These are phyloP conservation scores for Macroglossus sobrinus DNA, from an alignment of 2,113 vertebrate species.

Conservation along the genomic window DNA sequence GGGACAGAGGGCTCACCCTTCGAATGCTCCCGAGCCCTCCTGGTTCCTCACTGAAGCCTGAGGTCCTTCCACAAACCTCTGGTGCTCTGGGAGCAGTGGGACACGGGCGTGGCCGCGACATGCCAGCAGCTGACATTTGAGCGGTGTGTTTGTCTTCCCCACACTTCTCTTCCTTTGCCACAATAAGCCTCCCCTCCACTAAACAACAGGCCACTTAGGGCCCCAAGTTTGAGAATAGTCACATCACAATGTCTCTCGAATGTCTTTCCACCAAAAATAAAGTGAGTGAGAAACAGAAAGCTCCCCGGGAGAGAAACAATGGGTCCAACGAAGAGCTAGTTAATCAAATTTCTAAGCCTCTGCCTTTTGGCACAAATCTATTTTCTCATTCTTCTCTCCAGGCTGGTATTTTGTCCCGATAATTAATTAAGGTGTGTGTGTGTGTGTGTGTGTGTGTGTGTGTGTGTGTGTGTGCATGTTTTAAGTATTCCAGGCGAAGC, in stretches of 20 bases:
- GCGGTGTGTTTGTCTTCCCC: background rate
- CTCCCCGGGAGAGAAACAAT: background rate
- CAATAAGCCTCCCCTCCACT: background rate
- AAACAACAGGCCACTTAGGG: background rate
- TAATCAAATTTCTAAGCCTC: background rate
- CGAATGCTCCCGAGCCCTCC: no score
- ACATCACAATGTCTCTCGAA: background rate
- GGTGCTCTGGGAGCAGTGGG: rapidly evolving
- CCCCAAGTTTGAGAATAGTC: background rate
- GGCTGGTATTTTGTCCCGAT: background rate
- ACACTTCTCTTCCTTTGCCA: background rate
- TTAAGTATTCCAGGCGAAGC: background rate
- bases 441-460: background rate
- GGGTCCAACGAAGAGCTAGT: background rate
- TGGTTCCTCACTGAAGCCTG: background rate
- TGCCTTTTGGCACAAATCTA: background rate
- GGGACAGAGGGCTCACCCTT: background rate
- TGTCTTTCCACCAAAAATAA: background rate
- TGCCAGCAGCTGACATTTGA: background rate
- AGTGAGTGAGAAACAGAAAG: background rate
- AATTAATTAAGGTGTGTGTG: background rate
- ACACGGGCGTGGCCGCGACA: rapidly evolving
- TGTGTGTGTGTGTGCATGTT: no score
- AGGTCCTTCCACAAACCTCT: background rate
- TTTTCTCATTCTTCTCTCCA: background rate